Evolutionary conservation across 2,797 vertebrate genomes (phyloP).

Genomic region (Poeciliopsis paucimaculata): DNA sequence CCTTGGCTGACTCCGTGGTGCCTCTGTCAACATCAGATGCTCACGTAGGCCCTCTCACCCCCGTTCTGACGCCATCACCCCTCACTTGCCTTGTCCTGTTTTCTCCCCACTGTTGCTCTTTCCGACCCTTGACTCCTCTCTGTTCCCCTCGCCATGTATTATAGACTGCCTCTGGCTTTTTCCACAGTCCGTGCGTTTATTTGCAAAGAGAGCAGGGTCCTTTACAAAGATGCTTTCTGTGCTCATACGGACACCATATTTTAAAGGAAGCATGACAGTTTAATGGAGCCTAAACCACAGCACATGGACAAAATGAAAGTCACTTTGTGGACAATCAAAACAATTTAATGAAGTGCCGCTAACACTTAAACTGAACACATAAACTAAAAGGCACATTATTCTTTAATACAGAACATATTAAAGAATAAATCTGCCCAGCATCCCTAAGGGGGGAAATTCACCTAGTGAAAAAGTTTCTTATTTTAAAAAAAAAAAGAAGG

Average conservation of each 20-base stretch:
- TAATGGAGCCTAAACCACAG: constrained; percentile 53
- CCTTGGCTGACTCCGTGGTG: constrained; percentile 77
- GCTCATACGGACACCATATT: constrained; percentile 10
- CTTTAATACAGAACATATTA: constrained; percentile 26
- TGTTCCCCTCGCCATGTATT: neutral
- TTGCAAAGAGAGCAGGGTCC: constrained; percentile 16
- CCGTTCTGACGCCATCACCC: constrained; percentile 60
- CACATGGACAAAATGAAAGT: constrained; percentile 19
- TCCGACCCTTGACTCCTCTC: constrained; percentile 39
- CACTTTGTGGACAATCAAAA: constrained; percentile 35
- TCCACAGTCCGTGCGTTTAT: constrained; percentile 45
- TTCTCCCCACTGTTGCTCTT: constrained; percentile 37
- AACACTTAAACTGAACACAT: constrained; percentile 15
- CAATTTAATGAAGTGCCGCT: constrained; percentile 28
- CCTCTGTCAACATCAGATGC: constrained; percentile 74
- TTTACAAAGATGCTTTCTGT: constrained; percentile 32
- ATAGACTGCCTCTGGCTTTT: constrained; percentile 26
- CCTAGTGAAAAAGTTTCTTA: neutral
- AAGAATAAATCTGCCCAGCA: constrained; percentile 35
- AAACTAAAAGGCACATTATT: constrained; percentile 7
- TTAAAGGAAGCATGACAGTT: constrained; percentile 42
- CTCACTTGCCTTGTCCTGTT: constrained; percentile 35
- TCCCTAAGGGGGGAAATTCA: neutral
- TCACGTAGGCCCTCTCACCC: constrained; percentile 69
- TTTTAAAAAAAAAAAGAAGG: neutral